These are phyloP conservation scores for Nasonia oneida DNA, from an alignment of 2,888 invertebrate genomes.

Conservation along the genomic window DNA sequence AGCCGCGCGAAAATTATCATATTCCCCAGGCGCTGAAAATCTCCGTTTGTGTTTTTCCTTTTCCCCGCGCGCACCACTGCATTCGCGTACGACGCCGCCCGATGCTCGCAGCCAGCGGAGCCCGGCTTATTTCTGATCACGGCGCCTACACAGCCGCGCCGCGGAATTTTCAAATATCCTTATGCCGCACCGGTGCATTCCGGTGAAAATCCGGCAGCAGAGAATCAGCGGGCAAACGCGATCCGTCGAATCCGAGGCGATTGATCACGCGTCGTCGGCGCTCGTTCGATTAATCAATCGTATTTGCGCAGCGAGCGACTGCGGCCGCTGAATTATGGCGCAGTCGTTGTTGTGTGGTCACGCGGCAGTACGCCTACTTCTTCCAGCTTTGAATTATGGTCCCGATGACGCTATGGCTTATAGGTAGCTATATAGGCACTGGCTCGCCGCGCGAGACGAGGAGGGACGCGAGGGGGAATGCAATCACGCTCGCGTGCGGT, in stretches of 20 bases:
- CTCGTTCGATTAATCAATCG: conserved; percentile 53
- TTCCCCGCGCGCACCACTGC: background rate
- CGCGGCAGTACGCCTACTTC: conserved; percentile 7
- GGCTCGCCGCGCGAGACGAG: background rate
- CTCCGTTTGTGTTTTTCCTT: background rate
- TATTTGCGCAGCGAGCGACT: background rate
- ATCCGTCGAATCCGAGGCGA: conserved; percentile 3
- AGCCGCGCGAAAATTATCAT: conserved; percentile 27
- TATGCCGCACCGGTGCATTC: background rate
- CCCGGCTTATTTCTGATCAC: conserved; percentile 21
- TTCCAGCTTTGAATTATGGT: conserved; percentile 46
- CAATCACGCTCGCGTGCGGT: conserved; percentile 25
- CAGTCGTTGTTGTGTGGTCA: conserved; percentile 30
- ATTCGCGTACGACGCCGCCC: background rate
- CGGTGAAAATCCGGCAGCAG: background rate
- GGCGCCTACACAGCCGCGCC: background rate
- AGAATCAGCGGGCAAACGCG: background rate
- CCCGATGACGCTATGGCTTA: background rate
- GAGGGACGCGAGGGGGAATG: conserved; percentile 9
- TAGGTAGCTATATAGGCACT: background rate
- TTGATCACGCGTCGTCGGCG: background rate
- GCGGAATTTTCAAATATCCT: conserved; percentile 27
- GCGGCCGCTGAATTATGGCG: conserved; percentile 43
- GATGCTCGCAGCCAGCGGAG: background rate
- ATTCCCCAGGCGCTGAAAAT: conserved; percentile 27